Percentiles rank a stretch among this genome's conserved stretches.
phyloP scores from a whole-genome alignment of 35 echinoderm and acorn worm genomes.

The Apostichopus californicus region DNA sequence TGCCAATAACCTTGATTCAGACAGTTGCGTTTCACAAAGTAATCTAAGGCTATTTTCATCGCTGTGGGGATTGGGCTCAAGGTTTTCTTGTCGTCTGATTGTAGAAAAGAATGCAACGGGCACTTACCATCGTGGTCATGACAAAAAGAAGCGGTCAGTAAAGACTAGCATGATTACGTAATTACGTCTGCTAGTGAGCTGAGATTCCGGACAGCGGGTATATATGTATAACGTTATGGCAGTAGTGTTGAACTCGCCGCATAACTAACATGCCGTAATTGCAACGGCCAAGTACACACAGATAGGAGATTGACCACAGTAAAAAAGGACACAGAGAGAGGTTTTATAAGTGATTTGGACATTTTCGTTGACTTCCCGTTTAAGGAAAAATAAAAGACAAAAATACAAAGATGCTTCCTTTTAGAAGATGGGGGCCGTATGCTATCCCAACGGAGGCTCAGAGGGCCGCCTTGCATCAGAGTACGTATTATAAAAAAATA shows the following conservation, averaged over 20 bases:
- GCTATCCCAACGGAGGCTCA: slow-evolving; percentile 38
- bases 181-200: slow-evolving; percentile 13
- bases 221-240: slow-evolving; percentile 20
- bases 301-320: slow-evolving; percentile 22
- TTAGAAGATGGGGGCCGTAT: slow-evolving; percentile 50
- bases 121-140: not conserved
- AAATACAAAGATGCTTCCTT: slow-evolving; percentile 33
- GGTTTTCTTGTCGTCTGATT: not conserved
- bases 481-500: slow-evolving; percentile 18
- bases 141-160: not conserved
- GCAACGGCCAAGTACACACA: slow-evolving; percentile 39
- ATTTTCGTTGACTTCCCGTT: not conserved
- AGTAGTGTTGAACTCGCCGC: slow-evolving; percentile 52
- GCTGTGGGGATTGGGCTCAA: slow-evolving; percentile 41
- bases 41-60: slow-evolving; percentile 56
- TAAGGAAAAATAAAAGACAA: not conserved
- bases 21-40: slow-evolving; percentile 55
- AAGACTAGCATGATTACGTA: slow-evolving; percentile 38
- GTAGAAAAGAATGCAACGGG: slow-evolving; percentile 40
- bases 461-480: slow-evolving; percentile 30
- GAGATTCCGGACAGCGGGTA: not conserved
- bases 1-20: slow-evolving; percentile 61
- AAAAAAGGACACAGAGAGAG: not conserved
- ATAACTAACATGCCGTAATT: slow-evolving; percentile 40
- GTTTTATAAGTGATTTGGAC: not conserved